A percentile compares a stretch with the other conserved stretches of the same genome.
Evolutionary conservation across 2,797 vertebrate species (phyloP).

Genomic region (Eulemur rubriventer): DNA sequence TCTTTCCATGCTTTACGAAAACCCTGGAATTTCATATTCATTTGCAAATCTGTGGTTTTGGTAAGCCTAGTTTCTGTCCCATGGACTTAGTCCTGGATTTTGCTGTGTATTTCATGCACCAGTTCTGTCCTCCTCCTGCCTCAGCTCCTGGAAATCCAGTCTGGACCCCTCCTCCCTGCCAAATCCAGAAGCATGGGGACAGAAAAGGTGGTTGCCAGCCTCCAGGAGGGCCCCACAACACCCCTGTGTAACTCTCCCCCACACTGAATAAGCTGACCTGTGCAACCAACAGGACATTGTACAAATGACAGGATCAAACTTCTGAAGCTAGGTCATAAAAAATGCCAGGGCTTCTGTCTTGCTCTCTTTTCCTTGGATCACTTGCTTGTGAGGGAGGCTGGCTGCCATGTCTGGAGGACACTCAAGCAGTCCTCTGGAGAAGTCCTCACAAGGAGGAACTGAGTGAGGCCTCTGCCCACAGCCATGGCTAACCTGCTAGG

Average conservation of each 20-base stretch:
- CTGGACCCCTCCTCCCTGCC: background rate
- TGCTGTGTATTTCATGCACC: background rate
- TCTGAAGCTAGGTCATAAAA: background rate
- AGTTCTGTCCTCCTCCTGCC: background rate
- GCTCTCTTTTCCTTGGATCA: background rate
- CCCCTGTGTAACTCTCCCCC: background rate
- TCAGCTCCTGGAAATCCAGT: background rate
- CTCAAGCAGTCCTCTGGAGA: background rate
- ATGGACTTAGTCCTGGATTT: background rate
- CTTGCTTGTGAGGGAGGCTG: background rate
- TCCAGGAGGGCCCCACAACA: background rate
- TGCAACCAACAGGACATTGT: background rate
- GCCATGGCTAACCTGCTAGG: background rate
- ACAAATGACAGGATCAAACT: background rate
- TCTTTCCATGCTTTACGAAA: background rate
- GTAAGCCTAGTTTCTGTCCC: background rate
- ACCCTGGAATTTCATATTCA: background rate
- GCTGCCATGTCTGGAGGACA: background rate
- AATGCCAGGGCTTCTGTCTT: background rate
- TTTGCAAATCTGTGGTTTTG: background rate
- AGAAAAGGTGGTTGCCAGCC: background rate
- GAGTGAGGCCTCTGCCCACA: background rate
- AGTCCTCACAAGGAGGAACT: background rate
- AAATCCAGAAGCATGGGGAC: background rate
- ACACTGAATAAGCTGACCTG: background rate